phyloP scores from a whole-genome alignment of 2,888 invertebrate species.

The Drosophila pseudotalamancana region DNA sequence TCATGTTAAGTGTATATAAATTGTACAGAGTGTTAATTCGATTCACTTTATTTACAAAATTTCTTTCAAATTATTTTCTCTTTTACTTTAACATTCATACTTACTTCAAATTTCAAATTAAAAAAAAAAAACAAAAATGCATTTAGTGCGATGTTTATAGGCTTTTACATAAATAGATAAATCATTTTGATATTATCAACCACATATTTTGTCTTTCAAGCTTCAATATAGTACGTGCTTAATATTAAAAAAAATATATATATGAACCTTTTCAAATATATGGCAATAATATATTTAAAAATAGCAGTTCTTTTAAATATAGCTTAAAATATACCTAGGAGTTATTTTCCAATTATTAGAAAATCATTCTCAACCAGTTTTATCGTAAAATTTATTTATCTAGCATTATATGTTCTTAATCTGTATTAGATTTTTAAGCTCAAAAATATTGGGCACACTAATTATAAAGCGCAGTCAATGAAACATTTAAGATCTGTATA shows the following conservation, averaged over 20 bases:
- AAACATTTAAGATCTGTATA: too few species aligned
- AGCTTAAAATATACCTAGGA: background rate
- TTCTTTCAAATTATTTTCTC: constrained; percentile 24
- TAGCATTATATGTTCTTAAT: background rate
- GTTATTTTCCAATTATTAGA: background rate
- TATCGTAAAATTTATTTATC: background rate
- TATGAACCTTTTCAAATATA: background rate
- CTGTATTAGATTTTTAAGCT: background rate
- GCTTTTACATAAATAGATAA: constrained; percentile 10
- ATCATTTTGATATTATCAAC: constrained; percentile 4
- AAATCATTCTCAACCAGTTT: background rate
- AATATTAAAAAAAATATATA: background rate
- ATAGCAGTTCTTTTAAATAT: background rate
- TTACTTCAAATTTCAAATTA: constrained; percentile 9
- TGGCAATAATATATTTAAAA: background rate
- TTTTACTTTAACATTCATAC: constrained; percentile 6
- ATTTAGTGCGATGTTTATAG: constrained; percentile 33
- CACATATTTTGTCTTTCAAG: constrained; percentile 3
- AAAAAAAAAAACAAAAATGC: background rate
- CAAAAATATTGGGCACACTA: too few species aligned
- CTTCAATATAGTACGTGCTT: constrained; percentile 5
- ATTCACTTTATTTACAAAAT: constrained; percentile 33
- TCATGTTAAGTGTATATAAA: constrained; percentile 80
- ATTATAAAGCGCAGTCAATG: too few species aligned
- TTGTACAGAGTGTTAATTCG: constrained; percentile 70